Evolutionary conservation across 2,888 invertebrate species (phyloP), one percentile per base, ranked within the genome.

Genomic region (Cryptus armator): DNA sequence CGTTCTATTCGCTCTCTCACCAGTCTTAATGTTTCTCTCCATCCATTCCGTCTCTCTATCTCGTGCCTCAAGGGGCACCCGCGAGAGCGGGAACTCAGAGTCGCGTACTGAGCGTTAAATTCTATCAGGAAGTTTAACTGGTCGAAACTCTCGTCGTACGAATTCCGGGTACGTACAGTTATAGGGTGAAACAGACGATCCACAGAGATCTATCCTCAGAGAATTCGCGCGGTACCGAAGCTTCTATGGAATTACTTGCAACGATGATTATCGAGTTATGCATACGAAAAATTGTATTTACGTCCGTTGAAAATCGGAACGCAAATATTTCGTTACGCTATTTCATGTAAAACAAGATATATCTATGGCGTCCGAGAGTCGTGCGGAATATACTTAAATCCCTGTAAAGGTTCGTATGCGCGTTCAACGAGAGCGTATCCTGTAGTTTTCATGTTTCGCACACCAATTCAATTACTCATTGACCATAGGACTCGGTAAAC

Each of bases 41-140:
- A 12, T 48, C 59, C 59, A 24, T 59, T 24, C 48, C 4, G n/a
- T 62, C 46, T 48, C 24, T 74, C 62, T 32, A n/a, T 46, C 3
- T 62, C 74, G 24, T 3, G 56, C 56, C 56, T 37, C 64, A 48
- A 37, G 46, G 46, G 74, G 48, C 70, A 51, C 70, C 46, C 62
- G 19, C 62, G 74, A 75, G 24, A 37, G 37, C 2, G 29, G 46
- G 1, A 62, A 48, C 37, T 32, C 29, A 19, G 78, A 68, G n/a
- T 16, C 74, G 7, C 44, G 56, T 32, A 64, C 19, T n/a, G 66
- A 74, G 51, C 72, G 51, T 75, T 81, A 75, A 81, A 81, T 81
- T 81, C 43, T 53, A 81, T 81, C 74, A 43, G 24, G 74, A 81
- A 81, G 75, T 66, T 81, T 32, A 48, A 66, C 75, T 48, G 74